Evolutionary conservation across 2,888 invertebrate genomes (phyloP), one percentile per base, ranked within the genome.

Genomic region (Pantelozetes paolii): DNA sequence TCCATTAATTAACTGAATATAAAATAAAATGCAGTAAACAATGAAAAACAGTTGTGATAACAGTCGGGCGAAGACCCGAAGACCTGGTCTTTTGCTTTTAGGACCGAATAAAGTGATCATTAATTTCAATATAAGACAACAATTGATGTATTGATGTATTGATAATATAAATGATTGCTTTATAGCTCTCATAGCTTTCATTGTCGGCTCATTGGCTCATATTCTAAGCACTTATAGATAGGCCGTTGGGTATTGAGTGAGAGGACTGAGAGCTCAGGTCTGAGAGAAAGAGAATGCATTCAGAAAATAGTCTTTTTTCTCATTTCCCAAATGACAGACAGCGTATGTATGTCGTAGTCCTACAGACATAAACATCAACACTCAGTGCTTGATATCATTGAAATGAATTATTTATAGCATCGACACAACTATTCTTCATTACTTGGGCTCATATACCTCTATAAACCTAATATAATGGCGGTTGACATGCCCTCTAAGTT

Each of bases 341-440:
- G 30, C 32, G 30, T 32, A n/a, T 5, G 5, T 59, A 26, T 26
- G 18, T 62, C 6, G 2, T 2, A 30, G 62, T 54, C 26, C 1
- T 6, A 23, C 11, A 5, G 62, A 32, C 32, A 62, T 62, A 30
- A 62, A 62, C 62, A 62, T 18, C 62, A 30, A 32, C 62, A 59
- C 57, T 62, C 3, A 13, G 30, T 5, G 30, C 32, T 18, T 18
- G 62, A 62, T 62, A 62, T 57, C 57, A 23, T 62, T 62, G 32
- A 6, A 62, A 62, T 62, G 62, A 62, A 62, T 62, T 62, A 62
- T 62, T 62, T 62, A 62, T 62, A 62, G 62, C 62, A 5, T 8
- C 26, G 9, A 26, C 5, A 28, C 32, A 50, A 62, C 62, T 30
- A 30, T 62, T 62, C 62, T 62, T 30, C 30, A 62, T 62, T 62